Evolutionary conservation across 2,888 invertebrate genomes (phyloP).

Genomic region (Yponomeuta malinellus): DNA sequence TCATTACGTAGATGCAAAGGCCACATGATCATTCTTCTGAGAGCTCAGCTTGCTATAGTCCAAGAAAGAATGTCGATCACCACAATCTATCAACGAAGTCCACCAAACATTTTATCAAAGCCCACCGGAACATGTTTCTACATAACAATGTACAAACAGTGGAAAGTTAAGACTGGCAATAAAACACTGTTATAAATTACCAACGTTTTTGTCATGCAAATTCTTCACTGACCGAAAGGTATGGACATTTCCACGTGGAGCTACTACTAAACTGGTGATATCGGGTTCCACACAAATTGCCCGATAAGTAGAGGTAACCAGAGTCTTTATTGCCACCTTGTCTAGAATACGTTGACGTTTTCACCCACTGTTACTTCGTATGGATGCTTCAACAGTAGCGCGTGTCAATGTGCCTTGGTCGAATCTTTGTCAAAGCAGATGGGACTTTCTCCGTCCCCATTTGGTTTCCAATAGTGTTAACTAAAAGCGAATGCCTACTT

Average conservation of each 20-base stretch:
- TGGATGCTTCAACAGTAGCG: neutral
- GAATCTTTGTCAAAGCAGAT: slow-evolving; percentile 47
- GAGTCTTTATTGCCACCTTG: neutral
- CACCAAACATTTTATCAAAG: neutral
- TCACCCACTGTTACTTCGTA: neutral
- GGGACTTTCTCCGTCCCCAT: slow-evolving; percentile 62
- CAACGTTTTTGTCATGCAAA: slow-evolving; percentile 55
- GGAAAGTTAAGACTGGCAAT: slow-evolving; percentile 7
- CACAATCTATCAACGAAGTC: neutral
- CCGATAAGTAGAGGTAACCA: neutral
- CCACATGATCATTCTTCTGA: too few species aligned
- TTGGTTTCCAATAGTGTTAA: slow-evolving; percentile 44
- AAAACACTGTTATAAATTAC: slow-evolving; percentile 4
- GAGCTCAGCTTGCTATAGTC: too few species aligned
- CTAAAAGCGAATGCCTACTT: slow-evolving; percentile 38
- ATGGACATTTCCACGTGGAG: slow-evolving; percentile 41
- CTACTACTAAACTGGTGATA: neutral
- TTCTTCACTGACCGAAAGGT: slow-evolving; percentile 40
- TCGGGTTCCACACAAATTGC: neutral
- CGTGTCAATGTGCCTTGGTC: neutral
- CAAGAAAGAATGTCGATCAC: too few species aligned
- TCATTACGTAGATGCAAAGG: too few species aligned
- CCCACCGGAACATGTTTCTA: neutral
- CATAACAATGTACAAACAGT: slow-evolving; percentile 3
- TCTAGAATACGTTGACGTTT: neutral